Evolutionary conservation across 2,888 invertebrate genomes (phyloP).

Genomic region (Sthenelais limicola): DNA sequence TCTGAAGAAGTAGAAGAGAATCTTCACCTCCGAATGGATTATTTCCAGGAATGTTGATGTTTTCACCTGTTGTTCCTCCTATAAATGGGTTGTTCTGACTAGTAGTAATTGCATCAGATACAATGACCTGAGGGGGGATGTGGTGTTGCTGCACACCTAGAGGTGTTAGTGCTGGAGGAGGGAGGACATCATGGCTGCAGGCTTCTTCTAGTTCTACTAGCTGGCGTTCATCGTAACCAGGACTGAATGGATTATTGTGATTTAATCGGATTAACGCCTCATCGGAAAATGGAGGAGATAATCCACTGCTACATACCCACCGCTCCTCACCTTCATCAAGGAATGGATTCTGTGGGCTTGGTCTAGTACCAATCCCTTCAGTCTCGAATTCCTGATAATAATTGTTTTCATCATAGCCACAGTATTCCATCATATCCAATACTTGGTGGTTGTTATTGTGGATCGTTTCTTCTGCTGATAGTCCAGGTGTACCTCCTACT

Average conservation of each 20-base stretch:
- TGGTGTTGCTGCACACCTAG: neutral
- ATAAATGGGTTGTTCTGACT: neutral
- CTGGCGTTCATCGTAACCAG: neutral
- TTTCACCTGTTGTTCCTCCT: too few relatives aligned
- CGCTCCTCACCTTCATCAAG: neutral
- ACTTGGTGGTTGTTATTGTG: too few relatives aligned
- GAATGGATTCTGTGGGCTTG: constrained; percentile 7
- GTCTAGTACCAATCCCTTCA: neutral
- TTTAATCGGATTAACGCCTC: neutral
- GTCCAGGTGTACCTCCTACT: too few relatives aligned
- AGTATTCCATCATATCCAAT: too few relatives aligned
- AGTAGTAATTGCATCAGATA: neutral
- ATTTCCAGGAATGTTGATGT: too few relatives aligned
- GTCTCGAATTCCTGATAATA: neutral
- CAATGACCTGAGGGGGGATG: neutral
- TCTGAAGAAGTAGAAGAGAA: too few relatives aligned
- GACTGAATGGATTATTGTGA: neutral
- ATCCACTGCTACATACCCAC: neutral
- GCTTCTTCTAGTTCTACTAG: too few relatives aligned
- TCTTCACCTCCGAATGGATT: too few relatives aligned
- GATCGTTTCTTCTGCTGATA: too few relatives aligned
- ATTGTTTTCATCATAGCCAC: too few relatives aligned
- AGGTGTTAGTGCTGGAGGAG: neutral
- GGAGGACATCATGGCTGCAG: too few relatives aligned
- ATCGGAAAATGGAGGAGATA: neutral